Evolutionary conservation across 1,140 invertebrate genomes (phyloP).

Genomic region (Megalopta genalis): DNA sequence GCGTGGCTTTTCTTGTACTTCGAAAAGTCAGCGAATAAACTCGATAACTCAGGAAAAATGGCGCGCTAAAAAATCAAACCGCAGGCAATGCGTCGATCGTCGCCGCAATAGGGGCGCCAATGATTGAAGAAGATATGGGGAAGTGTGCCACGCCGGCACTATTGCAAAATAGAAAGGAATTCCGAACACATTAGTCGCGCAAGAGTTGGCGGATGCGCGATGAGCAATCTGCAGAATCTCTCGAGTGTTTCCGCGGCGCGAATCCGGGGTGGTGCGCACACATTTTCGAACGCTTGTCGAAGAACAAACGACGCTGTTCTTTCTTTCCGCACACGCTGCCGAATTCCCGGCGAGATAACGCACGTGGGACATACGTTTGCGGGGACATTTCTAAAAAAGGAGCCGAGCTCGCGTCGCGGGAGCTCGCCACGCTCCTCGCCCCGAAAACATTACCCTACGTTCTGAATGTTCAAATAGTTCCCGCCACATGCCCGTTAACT

Average conservation of each 20-base stretch:
- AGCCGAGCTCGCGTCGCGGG: too few species aligned
- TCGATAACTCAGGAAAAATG: too few species aligned
- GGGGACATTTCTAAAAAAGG: not conserved
- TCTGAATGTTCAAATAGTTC: not conserved
- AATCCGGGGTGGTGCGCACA: not conserved
- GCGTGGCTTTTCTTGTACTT: too few species aligned
- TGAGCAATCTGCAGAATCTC: not conserved
- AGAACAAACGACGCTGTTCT: not conserved
- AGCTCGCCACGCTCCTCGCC: too few species aligned
- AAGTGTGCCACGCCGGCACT: not conserved
- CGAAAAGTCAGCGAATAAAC: too few species aligned
- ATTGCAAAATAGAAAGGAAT: too few species aligned
- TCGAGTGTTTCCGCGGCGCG: constrained; percentile 1
- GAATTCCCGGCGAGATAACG: not conserved
- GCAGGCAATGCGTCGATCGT: not conserved
- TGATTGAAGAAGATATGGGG: not conserved
- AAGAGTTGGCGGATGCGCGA: not conserved
- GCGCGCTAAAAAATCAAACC: not conserved
- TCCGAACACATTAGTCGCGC: not conserved
- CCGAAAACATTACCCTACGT: not conserved
- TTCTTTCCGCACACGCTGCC: not conserved
- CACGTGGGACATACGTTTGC: constrained; percentile 1
- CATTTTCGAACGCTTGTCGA: not conserved
- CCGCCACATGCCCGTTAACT: too few species aligned
- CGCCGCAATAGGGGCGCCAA: not conserved